Evolutionary conservation across 2,113 vertebrate species (phyloP).

Genomic region (Cathartes aura): DNA sequence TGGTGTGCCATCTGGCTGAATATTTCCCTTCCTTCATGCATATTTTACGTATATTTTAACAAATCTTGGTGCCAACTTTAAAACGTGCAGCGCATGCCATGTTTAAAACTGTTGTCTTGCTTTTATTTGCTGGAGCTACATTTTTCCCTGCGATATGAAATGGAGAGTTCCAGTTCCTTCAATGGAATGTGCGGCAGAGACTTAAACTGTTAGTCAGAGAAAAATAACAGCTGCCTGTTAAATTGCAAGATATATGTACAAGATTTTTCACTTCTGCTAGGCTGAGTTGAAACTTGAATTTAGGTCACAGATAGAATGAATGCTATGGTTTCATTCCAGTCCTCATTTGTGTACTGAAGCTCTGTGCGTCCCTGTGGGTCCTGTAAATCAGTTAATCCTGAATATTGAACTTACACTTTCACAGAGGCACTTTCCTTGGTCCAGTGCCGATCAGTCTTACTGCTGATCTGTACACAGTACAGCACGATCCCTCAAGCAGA

Average conservation of each 20-base stretch:
- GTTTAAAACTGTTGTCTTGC: not conserved
- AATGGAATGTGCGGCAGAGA: not conserved
- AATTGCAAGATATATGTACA: not conserved
- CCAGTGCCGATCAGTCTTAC: not conserved
- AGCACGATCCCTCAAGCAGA: not conserved
- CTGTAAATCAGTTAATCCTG: not conserved
- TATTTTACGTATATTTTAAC: not conserved
- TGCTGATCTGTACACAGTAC: not conserved
- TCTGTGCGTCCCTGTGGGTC: not conserved
- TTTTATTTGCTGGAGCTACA: not conserved
- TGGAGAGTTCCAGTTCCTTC: not conserved
- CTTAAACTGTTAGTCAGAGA: not conserved
- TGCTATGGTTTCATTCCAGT: not conserved
- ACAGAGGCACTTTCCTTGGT: not conserved
- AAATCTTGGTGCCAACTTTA: not conserved
- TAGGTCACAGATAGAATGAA: not conserved
- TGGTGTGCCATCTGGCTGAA: conserved; percentile 16
- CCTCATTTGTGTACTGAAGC: not conserved
- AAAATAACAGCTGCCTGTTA: not conserved
- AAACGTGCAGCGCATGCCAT: rapidly evolving
- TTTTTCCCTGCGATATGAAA: not conserved
- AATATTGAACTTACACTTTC: not conserved
- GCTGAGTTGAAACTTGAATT: not conserved
- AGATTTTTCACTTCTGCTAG: not conserved
- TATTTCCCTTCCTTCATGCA: not conserved